Evolutionary conservation across 1,140 invertebrate species (phyloP).

Genomic region (Drosophila tsacasi): DNA sequence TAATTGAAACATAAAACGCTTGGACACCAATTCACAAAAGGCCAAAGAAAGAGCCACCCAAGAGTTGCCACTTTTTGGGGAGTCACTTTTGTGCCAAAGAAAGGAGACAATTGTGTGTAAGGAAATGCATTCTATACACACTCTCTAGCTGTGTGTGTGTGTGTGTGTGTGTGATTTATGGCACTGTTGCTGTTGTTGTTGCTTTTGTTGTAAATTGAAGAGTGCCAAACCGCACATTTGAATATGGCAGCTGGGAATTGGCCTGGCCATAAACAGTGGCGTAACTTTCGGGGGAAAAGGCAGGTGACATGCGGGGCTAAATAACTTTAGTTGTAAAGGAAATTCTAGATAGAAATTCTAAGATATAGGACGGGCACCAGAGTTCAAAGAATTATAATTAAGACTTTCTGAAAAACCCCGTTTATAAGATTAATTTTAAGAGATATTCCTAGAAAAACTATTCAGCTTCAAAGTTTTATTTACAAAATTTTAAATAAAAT

Average conservation of each 20-base stretch:
- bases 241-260: conserved; percentile 60
- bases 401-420: background rate
- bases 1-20: conserved; percentile 84
- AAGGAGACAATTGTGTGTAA: conserved; percentile 83
- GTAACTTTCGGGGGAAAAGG: background rate
- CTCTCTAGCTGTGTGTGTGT: background rate
- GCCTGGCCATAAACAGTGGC: conserved; percentile 17
- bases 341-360: background rate
- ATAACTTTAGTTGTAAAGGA: background rate
- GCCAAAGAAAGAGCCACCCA: conserved; percentile 45
- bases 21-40: conserved; percentile 83
- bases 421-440: background rate
- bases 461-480: too few species aligned
- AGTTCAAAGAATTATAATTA: background rate
- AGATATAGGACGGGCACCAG: background rate
- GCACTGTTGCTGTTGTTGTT: conserved; percentile 33
- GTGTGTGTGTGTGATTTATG: conserved; percentile 67
- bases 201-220: conserved; percentile 79
- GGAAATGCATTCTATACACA: conserved; percentile 66
- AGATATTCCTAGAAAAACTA: background rate
- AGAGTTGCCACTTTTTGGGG: conserved; percentile 5
- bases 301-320: background rate
- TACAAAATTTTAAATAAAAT: background rate
- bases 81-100: conserved; percentile 61
- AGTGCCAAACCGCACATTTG: conserved; percentile 81